Percentiles rank a stretch among this genome's conserved stretches.
phyloP scores from a whole-genome alignment of 2,888 invertebrate genomes.

The Rhagium mordax region DNA sequence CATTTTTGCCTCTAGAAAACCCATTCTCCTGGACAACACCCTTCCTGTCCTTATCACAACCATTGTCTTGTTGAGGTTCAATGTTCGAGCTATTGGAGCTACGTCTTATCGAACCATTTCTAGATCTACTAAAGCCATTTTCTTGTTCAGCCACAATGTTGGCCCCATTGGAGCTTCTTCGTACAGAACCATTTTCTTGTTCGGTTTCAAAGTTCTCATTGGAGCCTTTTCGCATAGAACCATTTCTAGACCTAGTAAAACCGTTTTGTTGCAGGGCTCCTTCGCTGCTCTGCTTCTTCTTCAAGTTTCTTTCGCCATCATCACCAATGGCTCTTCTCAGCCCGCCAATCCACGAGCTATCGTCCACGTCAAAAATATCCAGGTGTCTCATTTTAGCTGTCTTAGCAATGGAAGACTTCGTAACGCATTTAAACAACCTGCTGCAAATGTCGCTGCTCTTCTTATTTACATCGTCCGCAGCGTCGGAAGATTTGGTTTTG shows the following conservation, averaged over 20 bases:
- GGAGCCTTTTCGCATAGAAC: conserved; percentile 26
- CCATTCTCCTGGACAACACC: conserved; percentile 40
- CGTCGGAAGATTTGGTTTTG: conserved; percentile 52
- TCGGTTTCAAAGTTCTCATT: too few relatives aligned
- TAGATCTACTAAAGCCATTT: not conserved
- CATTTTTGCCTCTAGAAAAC: conserved; percentile 59
- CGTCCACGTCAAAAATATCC: conserved; percentile 69
- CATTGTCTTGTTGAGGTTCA: not conserved
- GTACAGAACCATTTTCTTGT: conserved; percentile 35
- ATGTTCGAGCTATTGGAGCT: not conserved
- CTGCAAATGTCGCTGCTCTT: conserved; percentile 65
- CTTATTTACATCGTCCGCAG: conserved; percentile 55
- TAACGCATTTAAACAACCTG: conserved; percentile 74
- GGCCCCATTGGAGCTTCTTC: conserved; percentile 7
- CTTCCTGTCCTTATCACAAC: conserved; percentile 26
- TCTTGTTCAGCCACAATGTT: not conserved
- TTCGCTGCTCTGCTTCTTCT: conserved; percentile 34
- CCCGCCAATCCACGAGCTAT: conserved; percentile 58
- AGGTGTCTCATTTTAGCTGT: conserved; percentile 75
- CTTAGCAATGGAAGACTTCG: conserved; percentile 76
- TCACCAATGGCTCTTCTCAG: conserved; percentile 51
- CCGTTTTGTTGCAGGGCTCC: conserved; percentile 21
- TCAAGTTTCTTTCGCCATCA: conserved; percentile 23
- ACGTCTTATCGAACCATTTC: not conserved
- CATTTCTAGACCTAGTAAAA: conserved; percentile 38